Evolutionary conservation across 2,113 vertebrate genomes (phyloP).

Genomic region (Chelonoidis abingdonii): DNA sequence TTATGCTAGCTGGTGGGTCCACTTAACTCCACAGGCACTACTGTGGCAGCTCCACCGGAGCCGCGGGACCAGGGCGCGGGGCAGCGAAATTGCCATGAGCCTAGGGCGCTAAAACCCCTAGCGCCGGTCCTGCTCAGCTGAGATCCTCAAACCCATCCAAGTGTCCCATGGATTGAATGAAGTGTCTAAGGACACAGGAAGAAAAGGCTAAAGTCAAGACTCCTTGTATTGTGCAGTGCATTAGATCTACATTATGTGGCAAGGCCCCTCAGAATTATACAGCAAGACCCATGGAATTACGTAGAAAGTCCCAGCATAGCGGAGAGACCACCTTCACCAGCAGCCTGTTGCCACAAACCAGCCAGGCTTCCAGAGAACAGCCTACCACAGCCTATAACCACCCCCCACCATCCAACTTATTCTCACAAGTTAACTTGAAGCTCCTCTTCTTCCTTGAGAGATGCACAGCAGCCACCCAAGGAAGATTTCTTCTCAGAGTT

Average conservation of each 20-base stretch:
- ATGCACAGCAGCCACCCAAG: not conserved
- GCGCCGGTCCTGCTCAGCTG: not conserved
- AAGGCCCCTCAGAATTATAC: not conserved
- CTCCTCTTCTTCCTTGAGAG: not conserved
- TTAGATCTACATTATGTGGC: not conserved
- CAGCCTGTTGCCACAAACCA: not conserved
- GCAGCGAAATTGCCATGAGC: too few species aligned
- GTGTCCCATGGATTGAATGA: not conserved
- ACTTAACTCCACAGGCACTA: not conserved
- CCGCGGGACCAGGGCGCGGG: too few species aligned
- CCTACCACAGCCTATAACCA: not conserved
- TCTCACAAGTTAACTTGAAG: not conserved
- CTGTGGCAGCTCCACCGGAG: too few species aligned
- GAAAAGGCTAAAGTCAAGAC: not conserved
- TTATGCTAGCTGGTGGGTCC: not conserved
- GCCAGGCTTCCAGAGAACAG: not conserved
- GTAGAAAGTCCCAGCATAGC: not conserved
- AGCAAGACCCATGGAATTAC: not conserved
- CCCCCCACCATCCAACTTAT: not conserved
- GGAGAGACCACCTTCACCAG: not conserved
- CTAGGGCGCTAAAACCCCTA: too few species aligned
- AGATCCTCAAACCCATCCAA: constrained; percentile 4
- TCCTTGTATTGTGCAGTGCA: not conserved
- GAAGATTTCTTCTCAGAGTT: not conserved
- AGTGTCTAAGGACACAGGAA: not conserved